Conservation (phyloP, 2,113 vertebrate species). For the Microtus montanus region DNA sequence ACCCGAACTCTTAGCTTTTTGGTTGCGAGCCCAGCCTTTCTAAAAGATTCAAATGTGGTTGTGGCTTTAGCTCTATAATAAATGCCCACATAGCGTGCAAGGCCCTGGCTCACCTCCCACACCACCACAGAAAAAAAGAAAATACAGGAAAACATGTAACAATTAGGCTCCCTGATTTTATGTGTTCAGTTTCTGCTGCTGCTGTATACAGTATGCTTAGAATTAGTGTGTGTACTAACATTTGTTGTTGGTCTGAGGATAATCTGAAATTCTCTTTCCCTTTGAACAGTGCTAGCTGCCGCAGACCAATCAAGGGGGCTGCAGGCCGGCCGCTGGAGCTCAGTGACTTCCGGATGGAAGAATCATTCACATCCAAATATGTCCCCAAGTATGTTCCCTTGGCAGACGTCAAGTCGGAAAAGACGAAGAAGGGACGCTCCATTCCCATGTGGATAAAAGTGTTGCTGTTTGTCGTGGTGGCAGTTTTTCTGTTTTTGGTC, state of each 20-base stretch:
- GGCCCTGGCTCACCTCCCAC: not conserved
- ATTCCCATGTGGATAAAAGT: slow-evolving; percentile 94
- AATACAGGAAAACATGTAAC: not conserved
- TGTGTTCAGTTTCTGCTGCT: not conserved
- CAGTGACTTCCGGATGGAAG: slow-evolving; percentile 88
- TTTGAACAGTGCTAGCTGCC: slow-evolving; percentile 92
- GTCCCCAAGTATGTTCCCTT: slow-evolving; percentile 83
- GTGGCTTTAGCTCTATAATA: not conserved
- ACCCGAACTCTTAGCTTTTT: not conserved
- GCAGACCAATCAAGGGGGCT: slow-evolving; percentile 94
- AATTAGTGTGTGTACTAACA: not conserved
- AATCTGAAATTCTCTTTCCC: slow-evolving; percentile 52
- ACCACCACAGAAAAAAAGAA: not conserved
- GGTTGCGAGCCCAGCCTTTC: not conserved
- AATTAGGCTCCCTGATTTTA: not conserved
- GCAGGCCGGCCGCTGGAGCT: slow-evolving; percentile 89
- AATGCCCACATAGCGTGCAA: not conserved
- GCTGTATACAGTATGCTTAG: slow-evolving; percentile 12
- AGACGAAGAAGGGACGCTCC: slow-evolving; percentile 84
- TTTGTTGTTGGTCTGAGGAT: slow-evolving; percentile 4
- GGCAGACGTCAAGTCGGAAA: slow-evolving; percentile 83
- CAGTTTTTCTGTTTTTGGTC: slow-evolving; percentile 90
- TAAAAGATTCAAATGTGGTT: not conserved
- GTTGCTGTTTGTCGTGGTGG: slow-evolving; percentile 88
- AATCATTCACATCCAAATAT: slow-evolving; percentile 86